Base-by-base conservation (phyloP, 2,797 vertebrate genomes). In the Enteromius fasciolatus region DNA sequence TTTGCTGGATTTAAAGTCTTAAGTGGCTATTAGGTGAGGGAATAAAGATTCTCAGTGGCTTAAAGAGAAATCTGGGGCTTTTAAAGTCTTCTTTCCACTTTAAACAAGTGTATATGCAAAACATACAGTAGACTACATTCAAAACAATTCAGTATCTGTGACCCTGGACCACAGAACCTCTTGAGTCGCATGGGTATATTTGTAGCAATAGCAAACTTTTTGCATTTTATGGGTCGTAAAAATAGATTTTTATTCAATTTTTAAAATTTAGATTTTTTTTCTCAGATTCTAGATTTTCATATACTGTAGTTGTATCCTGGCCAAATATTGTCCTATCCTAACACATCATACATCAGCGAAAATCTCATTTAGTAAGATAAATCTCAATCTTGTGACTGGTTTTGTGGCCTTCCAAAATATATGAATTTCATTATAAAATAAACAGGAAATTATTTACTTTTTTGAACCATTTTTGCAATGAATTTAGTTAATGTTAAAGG, bases 1-100 rank as follows among this genome's bases (percentile, higher is more conserved):
- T 52, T 68, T 59, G 39, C 75, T 61, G 31, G 9, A 59, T 69
- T 36, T 68, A 76, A 9, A 23, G 54, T 31, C 57, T 72, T 76
- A 54, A 69, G 66, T 70, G 48, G 54, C 74, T 73, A 57, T 81
- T 81, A 81, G 63, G 64, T 41, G 31, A 70, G 8, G 48, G 18
- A 69, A 36, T 48, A 72, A 74, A 81, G 74, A 69, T 76, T 33
- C 39, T 64, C 66, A 54, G 83, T 50, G 23, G 66, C 66, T 85
- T 84, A 70, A 77, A 70, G 78, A 52, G 78, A 77, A 44, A 36
- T 23, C 41, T 17, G 66, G 66, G 66, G 48, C 64, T 80, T 36
- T 78, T 54, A n/a, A 81, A 76, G 17, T 44, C 28, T 44, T 64
- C 41, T 82, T 83, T 72, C 57, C 36, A 5, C 18, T 36, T 46